These are phyloP conservation scores for Drosophila lutescens DNA, from an alignment of 2,888 invertebrate genomes.

Conservation along the genomic window DNA sequence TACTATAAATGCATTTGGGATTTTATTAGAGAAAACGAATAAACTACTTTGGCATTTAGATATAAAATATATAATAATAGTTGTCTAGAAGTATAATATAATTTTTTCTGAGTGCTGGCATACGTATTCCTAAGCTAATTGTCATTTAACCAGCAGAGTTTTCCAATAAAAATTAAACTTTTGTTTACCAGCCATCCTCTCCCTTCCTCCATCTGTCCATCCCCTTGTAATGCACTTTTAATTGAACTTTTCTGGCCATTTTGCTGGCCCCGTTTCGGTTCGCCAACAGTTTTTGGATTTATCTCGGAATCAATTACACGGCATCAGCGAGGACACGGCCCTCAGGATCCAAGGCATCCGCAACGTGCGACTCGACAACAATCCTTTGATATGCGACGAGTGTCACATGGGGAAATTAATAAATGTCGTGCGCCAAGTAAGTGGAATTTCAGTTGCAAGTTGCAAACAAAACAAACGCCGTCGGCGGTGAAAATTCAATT, in stretches of 20 bases:
- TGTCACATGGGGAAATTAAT: conserved; percentile 85
- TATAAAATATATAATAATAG: too few relatives aligned
- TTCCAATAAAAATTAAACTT: conserved; percentile 42
- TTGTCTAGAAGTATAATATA: too few relatives aligned
- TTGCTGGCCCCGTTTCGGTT: conserved; percentile 17
- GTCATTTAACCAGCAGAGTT: conserved; percentile 55
- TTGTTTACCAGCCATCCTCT: conserved; percentile 16
- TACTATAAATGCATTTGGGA: neutral
- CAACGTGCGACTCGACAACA: conserved; percentile 84
- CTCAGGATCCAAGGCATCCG: conserved; percentile 83
- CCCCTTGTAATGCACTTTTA: conserved; percentile 25
- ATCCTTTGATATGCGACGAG: conserved; percentile 84
- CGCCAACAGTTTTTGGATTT: conserved; percentile 87
- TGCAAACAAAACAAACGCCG: conserved; percentile 16
- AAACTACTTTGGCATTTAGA: neutral
- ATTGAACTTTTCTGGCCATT: conserved; percentile 26
- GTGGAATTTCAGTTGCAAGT: conserved; percentile 48
- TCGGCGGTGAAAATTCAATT: conserved; percentile 19
- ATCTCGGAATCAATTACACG: conserved; percentile 89
- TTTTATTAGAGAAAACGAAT: too few relatives aligned
- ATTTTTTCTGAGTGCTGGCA: conserved; percentile 16
- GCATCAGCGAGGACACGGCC: conserved; percentile 84
- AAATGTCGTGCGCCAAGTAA: conserved; percentile 84
- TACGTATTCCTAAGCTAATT: conserved; percentile 58
- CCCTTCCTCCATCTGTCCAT: neutral